Evolutionary conservation across 2,797 vertebrate species (phyloP), one percentile per base, ranked within the genome.

Genomic region (Lophius americanus): DNA sequence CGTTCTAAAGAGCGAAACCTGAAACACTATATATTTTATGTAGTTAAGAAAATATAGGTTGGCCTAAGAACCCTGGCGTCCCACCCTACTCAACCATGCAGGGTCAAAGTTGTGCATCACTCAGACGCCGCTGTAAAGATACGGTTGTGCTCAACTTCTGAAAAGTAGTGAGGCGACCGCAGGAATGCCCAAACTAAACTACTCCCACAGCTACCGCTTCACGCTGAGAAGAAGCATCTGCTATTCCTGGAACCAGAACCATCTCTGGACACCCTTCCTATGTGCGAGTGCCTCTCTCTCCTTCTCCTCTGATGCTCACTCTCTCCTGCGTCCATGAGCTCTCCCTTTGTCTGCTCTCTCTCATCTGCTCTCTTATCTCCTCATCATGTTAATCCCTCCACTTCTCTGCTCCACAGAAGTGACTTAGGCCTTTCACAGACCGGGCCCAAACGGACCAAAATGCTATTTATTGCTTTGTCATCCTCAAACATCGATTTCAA

Each of bases 401-500:
- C 48, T 64, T 70, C 46, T 51, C 56, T 41, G 11, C 67, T 73
- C 33, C 36, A 44, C 72, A 63, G 61, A 63, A 65, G 64, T 73
- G 81, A 75, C 74, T 68, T 43, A 50, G 75, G 72, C 44, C 49
- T 78, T 84, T 81, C 58, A 68, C 47, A 64, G 73, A 66, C 63
- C 37, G 12, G 56, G 59, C 39, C 70, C 60, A 68, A 79, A 69
- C 73, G 37, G 53, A 60, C 82, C 78, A 65, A 81, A 80, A 74
- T 14, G 42, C 65, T 67, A 72, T 35, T 14, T 67, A 72, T 35
- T 14, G 70, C 64, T 54, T 75, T 78, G 84, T 70, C 70, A 71
- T 82, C 59, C 75, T 61, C 5, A 44, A 84, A 83, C 82, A 89
- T 88, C 23, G 79, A 88, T 89, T 82, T 87, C 13, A 64, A 23